These are phyloP conservation scores for Chrysotoxum bicinctum DNA, from an alignment of 2,888 invertebrate species.

Conservation along the genomic window DNA sequence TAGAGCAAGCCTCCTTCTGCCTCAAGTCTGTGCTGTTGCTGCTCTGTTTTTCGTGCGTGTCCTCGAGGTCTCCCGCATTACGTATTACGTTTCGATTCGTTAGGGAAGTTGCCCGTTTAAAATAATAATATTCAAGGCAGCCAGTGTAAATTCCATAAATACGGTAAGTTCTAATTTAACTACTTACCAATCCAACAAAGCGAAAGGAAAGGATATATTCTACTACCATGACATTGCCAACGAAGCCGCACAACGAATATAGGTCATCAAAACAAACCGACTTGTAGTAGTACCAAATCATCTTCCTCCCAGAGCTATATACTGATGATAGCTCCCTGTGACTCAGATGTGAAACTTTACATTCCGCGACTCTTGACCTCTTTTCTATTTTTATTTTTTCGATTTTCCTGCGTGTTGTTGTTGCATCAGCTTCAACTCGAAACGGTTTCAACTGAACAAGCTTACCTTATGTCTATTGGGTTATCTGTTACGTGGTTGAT, in stretches of 20 bases:
- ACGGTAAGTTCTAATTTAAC: slow-evolving; percentile 22
- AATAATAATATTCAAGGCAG: neutral
- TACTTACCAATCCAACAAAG: neutral
- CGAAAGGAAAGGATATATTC: slow-evolving; percentile 58
- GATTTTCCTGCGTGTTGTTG: neutral
- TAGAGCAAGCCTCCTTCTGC: neutral
- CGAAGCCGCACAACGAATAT: slow-evolving; percentile 66
- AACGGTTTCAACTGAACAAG: neutral
- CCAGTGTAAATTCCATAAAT: slow-evolving; percentile 23
- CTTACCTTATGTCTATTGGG: neutral
- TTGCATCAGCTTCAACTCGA: neutral
- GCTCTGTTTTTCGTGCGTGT: slow-evolving; percentile 10
- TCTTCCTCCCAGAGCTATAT: neutral
- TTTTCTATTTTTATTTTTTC: slow-evolving; percentile 27
- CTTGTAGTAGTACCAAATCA: slow-evolving; percentile 37
- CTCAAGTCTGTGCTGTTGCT: no score
- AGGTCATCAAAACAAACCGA: slow-evolving; percentile 59
- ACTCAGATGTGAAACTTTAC: slow-evolving; percentile 49
- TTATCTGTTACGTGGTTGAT: slow-evolving; percentile 23
- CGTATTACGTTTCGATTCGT: neutral
- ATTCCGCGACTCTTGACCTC: slow-evolving; percentile 56
- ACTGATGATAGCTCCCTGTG: slow-evolving; percentile 13
- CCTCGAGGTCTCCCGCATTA: neutral
- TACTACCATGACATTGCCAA: slow-evolving; percentile 66
- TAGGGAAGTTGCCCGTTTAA: neutral